Evolutionary conservation across 2,888 invertebrate species (phyloP).

Genomic region (Nycteola revayana): DNA sequence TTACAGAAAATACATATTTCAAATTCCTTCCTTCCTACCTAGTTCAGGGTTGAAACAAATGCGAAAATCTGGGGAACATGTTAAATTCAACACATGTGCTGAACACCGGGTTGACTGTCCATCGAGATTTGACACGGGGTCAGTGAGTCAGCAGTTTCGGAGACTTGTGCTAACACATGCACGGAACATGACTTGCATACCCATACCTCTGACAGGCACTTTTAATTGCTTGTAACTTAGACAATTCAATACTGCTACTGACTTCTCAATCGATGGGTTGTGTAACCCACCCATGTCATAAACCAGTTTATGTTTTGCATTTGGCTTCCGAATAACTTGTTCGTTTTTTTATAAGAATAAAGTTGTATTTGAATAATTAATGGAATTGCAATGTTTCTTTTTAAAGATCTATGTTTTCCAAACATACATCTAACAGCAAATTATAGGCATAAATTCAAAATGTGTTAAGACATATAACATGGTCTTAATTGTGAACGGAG

Average conservation of each 20-base stretch:
- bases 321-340: too few species aligned
- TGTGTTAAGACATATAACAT: conserved; percentile 27
- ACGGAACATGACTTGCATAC: conserved; percentile 62
- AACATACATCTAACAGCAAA: too few species aligned
- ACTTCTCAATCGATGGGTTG: conserved; percentile 29
- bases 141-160: conserved; percentile 60
- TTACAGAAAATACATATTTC: too few species aligned
- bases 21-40: too few species aligned
- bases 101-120: conserved; percentile 63
- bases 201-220: conserved; percentile 57
- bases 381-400: too few species aligned
- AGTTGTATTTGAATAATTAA: too few species aligned
- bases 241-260: conserved; percentile 53
- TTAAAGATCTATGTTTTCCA: too few species aligned
- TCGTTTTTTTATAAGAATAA: too few species aligned
- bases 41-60: too few species aligned
- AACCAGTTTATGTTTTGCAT: too few species aligned
- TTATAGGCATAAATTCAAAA: too few species aligned
- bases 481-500: conserved; percentile 30
- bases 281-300: neutral
- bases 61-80: conserved; percentile 6
- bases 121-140: conserved; percentile 77
- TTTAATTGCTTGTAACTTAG: conserved; percentile 66
- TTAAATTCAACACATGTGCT: conserved; percentile 55
- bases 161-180: conserved; percentile 63